Evolutionary conservation across 2,113 vertebrate species (phyloP).

Genomic region (Limnothrissa miodon): DNA sequence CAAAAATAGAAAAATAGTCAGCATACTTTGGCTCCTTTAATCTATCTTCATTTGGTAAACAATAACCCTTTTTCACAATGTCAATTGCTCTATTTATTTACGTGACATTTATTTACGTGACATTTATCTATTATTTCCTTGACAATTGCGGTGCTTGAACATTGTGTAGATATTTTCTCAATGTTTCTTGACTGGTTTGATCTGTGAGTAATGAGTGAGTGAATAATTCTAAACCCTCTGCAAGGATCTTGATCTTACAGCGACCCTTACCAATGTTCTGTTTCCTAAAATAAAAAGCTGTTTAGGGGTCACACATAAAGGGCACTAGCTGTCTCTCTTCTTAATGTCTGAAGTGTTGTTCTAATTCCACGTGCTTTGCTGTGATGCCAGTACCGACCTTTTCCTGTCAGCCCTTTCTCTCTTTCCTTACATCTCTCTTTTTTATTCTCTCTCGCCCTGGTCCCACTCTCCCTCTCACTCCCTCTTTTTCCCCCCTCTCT

Average conservation of each 20-base stretch:
- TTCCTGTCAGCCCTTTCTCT: background rate
- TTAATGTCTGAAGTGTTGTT: slow-evolving; percentile 14
- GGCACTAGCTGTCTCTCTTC: background rate
- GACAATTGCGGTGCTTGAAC: background rate
- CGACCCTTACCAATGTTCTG: background rate
- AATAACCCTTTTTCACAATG: background rate
- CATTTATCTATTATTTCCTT: too few relatives aligned
- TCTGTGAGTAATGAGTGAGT: background rate
- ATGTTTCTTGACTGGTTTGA: background rate
- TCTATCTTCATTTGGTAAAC: background rate
- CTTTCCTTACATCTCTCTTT: background rate
- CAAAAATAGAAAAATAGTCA: too few relatives aligned
- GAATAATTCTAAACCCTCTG: background rate
- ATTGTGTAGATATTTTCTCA: too few relatives aligned
- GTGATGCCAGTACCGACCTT: slow-evolving; percentile 19
- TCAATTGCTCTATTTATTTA: background rate
- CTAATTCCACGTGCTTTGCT: slow-evolving; percentile 17
- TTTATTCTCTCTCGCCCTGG: background rate
- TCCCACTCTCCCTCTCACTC: background rate
- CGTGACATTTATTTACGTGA: background rate
- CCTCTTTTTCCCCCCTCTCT: background rate
- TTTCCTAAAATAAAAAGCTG: background rate
- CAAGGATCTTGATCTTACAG: too few relatives aligned
- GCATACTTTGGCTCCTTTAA: too few relatives aligned
- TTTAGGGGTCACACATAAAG: background rate